A percentile compares a stretch with the other conserved stretches of the same genome.
Conservation (phyloP, 1,140 invertebrate species). For the Oreohelix idahoensis region DNA sequence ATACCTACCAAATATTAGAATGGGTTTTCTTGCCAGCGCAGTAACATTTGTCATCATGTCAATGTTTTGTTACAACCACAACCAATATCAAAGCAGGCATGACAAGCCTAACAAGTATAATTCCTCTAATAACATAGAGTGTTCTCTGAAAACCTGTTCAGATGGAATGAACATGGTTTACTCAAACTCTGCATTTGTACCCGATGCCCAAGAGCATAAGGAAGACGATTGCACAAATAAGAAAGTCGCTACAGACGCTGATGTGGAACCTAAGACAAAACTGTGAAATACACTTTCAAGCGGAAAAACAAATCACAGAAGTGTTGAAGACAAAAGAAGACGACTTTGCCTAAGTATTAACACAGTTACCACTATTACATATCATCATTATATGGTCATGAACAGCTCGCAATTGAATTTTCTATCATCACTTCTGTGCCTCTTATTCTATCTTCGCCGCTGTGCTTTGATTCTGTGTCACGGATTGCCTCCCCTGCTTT, state of each 20-base stretch:
- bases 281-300: background rate
- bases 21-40: background rate
- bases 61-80: conserved; percentile 15
- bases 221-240: background rate
- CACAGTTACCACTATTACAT: no score
- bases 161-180: background rate
- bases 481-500: no score
- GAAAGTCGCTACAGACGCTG: background rate
- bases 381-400: no score
- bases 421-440: no score
- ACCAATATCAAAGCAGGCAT: background rate
- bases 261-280: background rate
- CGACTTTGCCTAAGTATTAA: no score
- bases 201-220: background rate
- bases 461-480: no score
- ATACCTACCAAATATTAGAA: background rate
- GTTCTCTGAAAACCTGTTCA: background rate
- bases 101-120: background rate
- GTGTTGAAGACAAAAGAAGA: no score
- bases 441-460: no score
- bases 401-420: no score
- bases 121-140: background rate
- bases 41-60: conserved; percentile 5
- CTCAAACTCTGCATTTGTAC: background rate
- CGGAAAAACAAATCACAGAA: no score